These are phyloP conservation scores for Tinea semifulvella DNA, from an alignment of 2,888 invertebrate species.

Conservation along the genomic window DNA sequence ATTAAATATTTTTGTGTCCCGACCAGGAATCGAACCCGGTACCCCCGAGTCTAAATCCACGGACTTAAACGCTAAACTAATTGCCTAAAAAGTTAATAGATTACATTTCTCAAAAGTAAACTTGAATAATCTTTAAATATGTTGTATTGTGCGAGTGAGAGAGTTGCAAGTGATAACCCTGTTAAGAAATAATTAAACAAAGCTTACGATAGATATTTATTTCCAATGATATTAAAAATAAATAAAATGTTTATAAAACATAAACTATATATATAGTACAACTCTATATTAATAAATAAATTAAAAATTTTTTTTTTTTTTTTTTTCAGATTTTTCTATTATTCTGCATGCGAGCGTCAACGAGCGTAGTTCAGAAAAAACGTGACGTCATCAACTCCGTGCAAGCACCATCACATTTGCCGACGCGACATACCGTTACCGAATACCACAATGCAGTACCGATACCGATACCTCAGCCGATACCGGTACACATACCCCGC, in stretches of 20 bases:
- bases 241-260: neutral
- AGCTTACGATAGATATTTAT: neutral
- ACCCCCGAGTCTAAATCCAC: too few relatives aligned
- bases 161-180: neutral
- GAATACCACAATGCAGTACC: conserved; percentile 59
- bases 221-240: neutral
- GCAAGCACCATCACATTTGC: conserved; percentile 25
- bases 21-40: too few relatives aligned
- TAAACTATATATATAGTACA: too few relatives aligned
- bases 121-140: too few relatives aligned
- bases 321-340: conserved; percentile 30
- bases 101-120: too few relatives aligned
- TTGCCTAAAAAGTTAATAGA: too few relatives aligned
- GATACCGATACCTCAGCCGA: conserved; percentile 60
- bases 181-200: neutral
- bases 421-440: conserved; percentile 43
- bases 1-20: too few relatives aligned
- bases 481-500: conserved; percentile 56
- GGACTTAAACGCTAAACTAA: too few relatives aligned
- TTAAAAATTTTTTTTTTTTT: neutral
- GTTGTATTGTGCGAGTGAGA: neutral
- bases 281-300: neutral
- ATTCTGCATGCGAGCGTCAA: conserved; percentile 18
- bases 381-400: conserved; percentile 16
- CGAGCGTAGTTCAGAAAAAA: conserved; percentile 23